phyloP scores from a whole-genome alignment of 64 coral and sea anemone genomes.

The Pachyseris speciosa region DNA sequence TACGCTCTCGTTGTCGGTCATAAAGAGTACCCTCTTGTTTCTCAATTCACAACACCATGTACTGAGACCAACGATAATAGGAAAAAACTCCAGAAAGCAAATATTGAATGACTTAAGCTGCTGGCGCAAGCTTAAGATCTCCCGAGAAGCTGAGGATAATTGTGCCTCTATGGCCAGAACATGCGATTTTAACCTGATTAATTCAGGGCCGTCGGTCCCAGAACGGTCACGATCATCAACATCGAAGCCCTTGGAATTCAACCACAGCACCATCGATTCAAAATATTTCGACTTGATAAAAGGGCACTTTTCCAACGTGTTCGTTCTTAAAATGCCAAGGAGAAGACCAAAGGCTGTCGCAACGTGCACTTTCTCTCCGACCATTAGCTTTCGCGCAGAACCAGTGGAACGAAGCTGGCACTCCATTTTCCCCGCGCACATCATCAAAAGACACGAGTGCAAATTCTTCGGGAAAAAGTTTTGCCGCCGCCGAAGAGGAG shows the following conservation, averaged over 20 bases:
- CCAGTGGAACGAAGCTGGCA: neutral
- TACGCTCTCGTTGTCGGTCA: no score
- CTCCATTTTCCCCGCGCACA: neutral
- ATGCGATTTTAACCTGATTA: neutral
- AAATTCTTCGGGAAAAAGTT: slow-evolving; percentile 11
- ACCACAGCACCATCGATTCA: neutral
- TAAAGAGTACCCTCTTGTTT: no score
- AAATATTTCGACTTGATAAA: slow-evolving; percentile 1
- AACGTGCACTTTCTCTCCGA: neutral
- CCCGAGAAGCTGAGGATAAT: neutral
- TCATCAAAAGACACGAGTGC: neutral
- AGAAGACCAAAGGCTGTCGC: neutral
- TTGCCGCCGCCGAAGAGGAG: neutral
- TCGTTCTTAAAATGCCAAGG: neutral
- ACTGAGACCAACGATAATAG: no score
- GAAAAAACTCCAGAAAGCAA: no score
- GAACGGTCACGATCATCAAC: neutral
- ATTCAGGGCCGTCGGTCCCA: neutral
- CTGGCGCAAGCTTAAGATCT: neutral
- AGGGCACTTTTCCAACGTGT: neutral
- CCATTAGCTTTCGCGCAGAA: neutral
- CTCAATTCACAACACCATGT: no score
- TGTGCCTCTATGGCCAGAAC: neutral
- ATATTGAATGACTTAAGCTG: neutral
- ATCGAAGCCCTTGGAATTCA: slow-evolving; percentile 17